Conservation (phyloP, 2,888 invertebrate species). For the Eupithecia subumbrata region DNA sequence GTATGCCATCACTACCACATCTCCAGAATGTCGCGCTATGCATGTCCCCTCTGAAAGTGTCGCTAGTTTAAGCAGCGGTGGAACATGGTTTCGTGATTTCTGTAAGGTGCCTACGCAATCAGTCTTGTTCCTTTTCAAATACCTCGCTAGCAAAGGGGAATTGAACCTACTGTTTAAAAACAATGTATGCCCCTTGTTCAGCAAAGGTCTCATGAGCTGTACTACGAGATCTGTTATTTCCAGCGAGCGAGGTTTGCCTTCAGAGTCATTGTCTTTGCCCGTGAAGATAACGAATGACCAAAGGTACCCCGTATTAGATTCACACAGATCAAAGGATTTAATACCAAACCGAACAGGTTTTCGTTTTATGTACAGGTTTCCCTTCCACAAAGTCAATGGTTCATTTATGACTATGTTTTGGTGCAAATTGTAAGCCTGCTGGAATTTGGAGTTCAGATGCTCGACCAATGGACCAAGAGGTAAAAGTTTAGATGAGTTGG, state of each 20-base stretch:
- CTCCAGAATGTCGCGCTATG: background rate
- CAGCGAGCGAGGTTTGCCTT: background rate
- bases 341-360: background rate
- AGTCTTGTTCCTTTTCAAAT: slow-evolving; percentile 2
- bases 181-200: background rate
- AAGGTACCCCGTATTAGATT: background rate
- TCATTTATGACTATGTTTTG: background rate
- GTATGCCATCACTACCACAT: slow-evolving; percentile 3
- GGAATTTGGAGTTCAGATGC: background rate
- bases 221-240: background rate
- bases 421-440: slow-evolving; percentile 5
- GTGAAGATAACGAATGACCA: background rate
- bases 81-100: background rate
- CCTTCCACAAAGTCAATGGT: background rate
- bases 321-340: background rate
- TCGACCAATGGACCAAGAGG: background rate
- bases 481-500: background rate
- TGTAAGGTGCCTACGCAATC: background rate
- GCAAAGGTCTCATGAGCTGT: background rate
- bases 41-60: background rate
- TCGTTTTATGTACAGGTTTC: background rate
- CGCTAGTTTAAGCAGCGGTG: background rate
- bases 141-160: background rate
- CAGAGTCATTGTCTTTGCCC: background rate
- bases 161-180: background rate